Conservation (phyloP, 2,888 invertebrate genomes). For the Congeria kusceri region DNA sequence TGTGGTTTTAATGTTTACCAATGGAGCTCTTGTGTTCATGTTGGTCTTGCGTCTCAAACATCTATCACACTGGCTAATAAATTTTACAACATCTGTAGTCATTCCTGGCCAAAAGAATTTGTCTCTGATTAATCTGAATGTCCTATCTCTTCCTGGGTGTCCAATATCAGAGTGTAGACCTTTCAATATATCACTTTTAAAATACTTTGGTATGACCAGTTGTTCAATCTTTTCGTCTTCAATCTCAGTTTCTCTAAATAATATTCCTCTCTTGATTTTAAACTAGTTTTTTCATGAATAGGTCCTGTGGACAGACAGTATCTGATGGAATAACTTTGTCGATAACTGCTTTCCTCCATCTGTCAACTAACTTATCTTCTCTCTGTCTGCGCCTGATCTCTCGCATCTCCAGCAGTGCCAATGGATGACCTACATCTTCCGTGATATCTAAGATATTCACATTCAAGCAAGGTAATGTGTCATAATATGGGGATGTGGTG, state of each 20-base stretch:
- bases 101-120: slow-evolving; percentile 18
- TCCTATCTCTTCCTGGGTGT: slow-evolving; percentile 33
- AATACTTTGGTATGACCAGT: slow-evolving; percentile 2
- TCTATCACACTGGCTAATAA: not conserved
- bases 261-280: slow-evolving; percentile 21
- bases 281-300: slow-evolving; percentile 1
- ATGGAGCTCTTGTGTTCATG: no score
- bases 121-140: slow-evolving; percentile 3
- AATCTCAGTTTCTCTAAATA: not conserved
- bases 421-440: not conserved
- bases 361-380: not conserved
- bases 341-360: not conserved
- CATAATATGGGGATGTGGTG: no score
- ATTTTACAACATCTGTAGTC: not conserved
- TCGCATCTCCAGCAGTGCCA: not conserved
- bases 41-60: no score
- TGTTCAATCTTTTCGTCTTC: slow-evolving; percentile 12
- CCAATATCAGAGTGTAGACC: slow-evolving; percentile 28
- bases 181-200: not conserved
- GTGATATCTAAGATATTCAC: not conserved
- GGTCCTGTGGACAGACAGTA: not conserved
- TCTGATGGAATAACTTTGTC: not conserved
- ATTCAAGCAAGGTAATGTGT: not conserved
- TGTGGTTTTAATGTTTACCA: slow-evolving; percentile 1
- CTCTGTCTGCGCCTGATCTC: not conserved